Base-by-base conservation (phyloP, 2,797 vertebrate species). In the Saxicola maurus region DNA sequence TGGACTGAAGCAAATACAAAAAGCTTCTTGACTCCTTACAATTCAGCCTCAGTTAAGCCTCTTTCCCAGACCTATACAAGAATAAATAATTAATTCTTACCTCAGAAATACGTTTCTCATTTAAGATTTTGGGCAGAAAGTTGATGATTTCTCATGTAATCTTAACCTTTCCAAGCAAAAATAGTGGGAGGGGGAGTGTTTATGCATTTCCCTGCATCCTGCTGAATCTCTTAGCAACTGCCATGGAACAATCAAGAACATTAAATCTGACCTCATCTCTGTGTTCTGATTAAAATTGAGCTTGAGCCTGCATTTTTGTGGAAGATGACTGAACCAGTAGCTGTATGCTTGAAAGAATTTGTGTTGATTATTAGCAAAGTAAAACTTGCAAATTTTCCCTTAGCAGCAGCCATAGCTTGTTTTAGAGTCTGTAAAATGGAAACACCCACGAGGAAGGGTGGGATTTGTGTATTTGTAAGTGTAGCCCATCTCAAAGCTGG, bases 381-480 rank as follows among this genome's bases (percentile, higher is more conserved):
- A 81, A 43, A 27, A 16, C 28, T 72, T 37, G 46, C 24, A 72
- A 19, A 17, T 76, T 65, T 71, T 88, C 48, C 40, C 23, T 65
- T 48, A 42, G 25, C 67, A 18, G 43, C 43, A 62, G 85, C 81
- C 87, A 48, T 68, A 46, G 67, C 25, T 83, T 61, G 33, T 83
- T 77, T 76, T 86, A 24, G 45, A 86, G 28, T 94, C 87, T 89
- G 56, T 86, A 40, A 78, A 91, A 91, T 87, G 78, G 84, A 93
- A 95, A 72, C 14, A 30, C 87, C 53, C 77, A 80, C 74, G 69
- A 64, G 76, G 74, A 95, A 90, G 46, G n/a, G 42, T 69, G 27
- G 45, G 33, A 53, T 75, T 86, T 33, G 35, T 23, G 56, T 25
- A 7, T 10, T 27, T 68, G 78, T 25, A 64, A 56, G 19, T 53